A percentile compares a stretch with the other conserved stretches of the same genome.
Conservation (phyloP, 2,797 vertebrate species). For the Enteromius mattozi region DNA sequence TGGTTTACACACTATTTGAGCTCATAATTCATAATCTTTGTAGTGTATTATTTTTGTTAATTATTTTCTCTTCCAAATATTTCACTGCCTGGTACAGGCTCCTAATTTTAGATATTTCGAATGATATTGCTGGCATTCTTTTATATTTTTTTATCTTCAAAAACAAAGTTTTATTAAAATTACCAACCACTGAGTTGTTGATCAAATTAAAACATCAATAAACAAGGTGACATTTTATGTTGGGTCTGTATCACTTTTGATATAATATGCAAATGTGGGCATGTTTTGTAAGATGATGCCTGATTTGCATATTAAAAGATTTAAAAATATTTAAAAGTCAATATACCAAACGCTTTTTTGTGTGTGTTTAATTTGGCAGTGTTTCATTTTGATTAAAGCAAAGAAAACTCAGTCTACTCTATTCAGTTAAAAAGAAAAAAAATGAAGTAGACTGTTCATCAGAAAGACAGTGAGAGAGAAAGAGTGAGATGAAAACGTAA, state of each 20-base stretch:
- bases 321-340: background rate
- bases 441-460: background rate
- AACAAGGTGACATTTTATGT: background rate
- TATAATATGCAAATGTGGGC: background rate
- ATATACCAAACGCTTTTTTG: background rate
- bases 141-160: background rate
- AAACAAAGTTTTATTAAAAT: background rate
- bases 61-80: background rate
- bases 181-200: background rate
- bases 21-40: background rate
- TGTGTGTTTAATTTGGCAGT: background rate
- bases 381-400: background rate
- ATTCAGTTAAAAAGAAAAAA: background rate
- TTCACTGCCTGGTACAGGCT: background rate
- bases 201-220: conserved; percentile 8
- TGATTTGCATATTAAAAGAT: background rate
- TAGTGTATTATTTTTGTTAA: background rate
- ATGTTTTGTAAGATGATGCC: conserved; percentile 10
- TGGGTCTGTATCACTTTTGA: background rate
- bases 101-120: background rate
- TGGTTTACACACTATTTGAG: background rate
- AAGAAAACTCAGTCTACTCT: background rate
- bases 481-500: conserved; percentile 32
- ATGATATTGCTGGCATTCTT: background rate
- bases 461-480: background rate